phyloP scores from a whole-genome alignment of 2,113 vertebrate genomes.

The Scomber scombrus region DNA sequence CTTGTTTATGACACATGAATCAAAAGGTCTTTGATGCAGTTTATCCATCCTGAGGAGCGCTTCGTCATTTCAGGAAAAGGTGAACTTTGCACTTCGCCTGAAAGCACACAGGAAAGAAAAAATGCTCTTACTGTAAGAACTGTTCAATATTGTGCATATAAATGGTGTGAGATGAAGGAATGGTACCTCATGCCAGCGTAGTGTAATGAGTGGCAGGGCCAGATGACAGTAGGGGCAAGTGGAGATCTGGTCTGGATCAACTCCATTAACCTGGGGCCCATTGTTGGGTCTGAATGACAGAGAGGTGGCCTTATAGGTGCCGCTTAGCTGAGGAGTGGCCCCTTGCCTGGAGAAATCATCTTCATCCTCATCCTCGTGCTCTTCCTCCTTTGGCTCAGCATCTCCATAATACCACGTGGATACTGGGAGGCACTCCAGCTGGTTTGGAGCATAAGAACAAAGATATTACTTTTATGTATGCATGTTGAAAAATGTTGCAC shows the following conservation, averaged over 20 bases:
- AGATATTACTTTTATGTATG: neutral
- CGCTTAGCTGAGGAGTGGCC: neutral
- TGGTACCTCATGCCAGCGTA: conserved; percentile 80
- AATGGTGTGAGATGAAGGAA: neutral
- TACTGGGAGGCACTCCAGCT: conserved; percentile 40
- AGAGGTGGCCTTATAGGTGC: neutral
- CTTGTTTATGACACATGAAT: neutral
- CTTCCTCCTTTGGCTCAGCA: neutral
- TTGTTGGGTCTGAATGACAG: neutral
- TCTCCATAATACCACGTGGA: neutral
- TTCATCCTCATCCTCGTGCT: neutral
- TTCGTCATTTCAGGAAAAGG: conserved; percentile 21
- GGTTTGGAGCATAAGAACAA: neutral
- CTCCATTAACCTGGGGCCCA: neutral
- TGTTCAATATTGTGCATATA: neutral
- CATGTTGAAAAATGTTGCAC: neutral
- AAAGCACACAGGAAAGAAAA: conserved; percentile 21
- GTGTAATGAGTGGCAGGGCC: conserved; percentile 72
- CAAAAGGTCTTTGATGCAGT: neutral
- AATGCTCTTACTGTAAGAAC: neutral
- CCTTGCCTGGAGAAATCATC: rapidly evolving
- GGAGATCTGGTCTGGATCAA: conserved; percentile 63
- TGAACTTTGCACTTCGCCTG: conserved; percentile 66
- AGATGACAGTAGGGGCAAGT: conserved; percentile 81
- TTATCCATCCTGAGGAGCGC: conserved; percentile 46